Conservation (phyloP, 2,888 invertebrate species). For the Tipula unca region DNA sequence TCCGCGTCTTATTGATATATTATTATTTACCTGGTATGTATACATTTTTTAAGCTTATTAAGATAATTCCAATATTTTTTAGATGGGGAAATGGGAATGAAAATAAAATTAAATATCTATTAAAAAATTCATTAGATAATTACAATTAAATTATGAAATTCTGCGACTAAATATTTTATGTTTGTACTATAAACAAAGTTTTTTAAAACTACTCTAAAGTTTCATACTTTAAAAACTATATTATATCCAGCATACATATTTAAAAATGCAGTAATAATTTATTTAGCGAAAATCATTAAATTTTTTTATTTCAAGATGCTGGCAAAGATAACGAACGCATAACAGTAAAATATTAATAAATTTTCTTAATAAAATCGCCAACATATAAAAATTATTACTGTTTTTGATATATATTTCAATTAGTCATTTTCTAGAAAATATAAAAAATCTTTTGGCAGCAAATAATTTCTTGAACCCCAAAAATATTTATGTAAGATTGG, state of each 20-base stretch:
- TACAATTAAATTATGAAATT: background rate
- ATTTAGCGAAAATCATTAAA: background rate
- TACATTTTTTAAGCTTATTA: background rate
- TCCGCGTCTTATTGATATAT: background rate
- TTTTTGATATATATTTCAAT: background rate
- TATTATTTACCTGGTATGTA: background rate
- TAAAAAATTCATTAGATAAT: background rate
- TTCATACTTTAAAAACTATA: background rate
- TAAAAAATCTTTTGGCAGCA: background rate
- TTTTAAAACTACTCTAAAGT: background rate
- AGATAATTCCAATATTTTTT: background rate
- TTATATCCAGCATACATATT: background rate
- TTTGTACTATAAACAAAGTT: no score
- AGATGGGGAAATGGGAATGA: background rate
- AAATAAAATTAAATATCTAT: background rate
- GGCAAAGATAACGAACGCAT: background rate
- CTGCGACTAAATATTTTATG: background rate
- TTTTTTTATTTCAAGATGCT: background rate
- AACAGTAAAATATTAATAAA: background rate
- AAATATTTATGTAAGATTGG: background rate
- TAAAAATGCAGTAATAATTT: background rate
- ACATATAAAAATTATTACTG: no score
- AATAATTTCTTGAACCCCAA: background rate
- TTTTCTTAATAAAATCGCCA: slow-evolving; percentile 8
- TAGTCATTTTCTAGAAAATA: background rate